These are phyloP conservation scores for Poeciliopsis infans DNA, from an alignment of 2,797 vertebrate species.

Conservation along the genomic window DNA sequence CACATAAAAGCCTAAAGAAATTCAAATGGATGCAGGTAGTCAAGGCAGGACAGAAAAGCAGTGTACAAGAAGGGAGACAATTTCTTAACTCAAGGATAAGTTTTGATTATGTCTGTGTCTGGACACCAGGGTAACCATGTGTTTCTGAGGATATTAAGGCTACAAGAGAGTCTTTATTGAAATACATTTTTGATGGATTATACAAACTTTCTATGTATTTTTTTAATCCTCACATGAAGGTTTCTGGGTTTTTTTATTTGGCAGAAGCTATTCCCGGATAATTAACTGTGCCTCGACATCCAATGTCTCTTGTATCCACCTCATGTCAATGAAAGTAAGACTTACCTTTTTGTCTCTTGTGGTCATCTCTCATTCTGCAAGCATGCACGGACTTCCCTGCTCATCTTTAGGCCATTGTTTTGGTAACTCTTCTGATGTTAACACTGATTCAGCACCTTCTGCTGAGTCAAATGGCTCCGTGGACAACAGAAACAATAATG, in stretches of 20 bases:
- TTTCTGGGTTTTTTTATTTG: not conserved
- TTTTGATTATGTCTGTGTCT: slow-evolving; percentile 12
- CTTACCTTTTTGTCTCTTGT: slow-evolving; percentile 25
- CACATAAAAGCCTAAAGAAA: slow-evolving; percentile 27
- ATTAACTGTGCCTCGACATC: not conserved
- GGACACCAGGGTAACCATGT: not conserved
- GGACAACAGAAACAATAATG: slow-evolving; percentile 36
- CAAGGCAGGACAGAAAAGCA: slow-evolving; percentile 21
- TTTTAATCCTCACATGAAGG: not conserved
- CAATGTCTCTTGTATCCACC: slow-evolving; percentile 16
- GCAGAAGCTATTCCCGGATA: slow-evolving; percentile 4
- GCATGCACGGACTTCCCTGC: slow-evolving; percentile 82
- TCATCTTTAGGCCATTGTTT: slow-evolving; percentile 82
- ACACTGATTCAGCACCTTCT: slow-evolving; percentile 59
- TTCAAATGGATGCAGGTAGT: slow-evolving; percentile 25
- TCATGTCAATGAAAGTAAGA: slow-evolving; percentile 44
- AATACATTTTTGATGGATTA: not conserved
- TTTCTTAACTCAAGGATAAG: slow-evolving; percentile 2
- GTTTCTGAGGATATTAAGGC: not conserved
- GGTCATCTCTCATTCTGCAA: slow-evolving; percentile 35
- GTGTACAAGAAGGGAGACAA: slow-evolving; percentile 13
- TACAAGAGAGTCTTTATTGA: slow-evolving; percentile 7
- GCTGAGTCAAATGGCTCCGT: slow-evolving; percentile 48
- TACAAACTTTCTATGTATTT: not conserved
- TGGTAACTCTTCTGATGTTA: slow-evolving; percentile 74